Conservation (phyloP, 2,888 invertebrate genomes). For the Diplazon laetatorius region DNA sequence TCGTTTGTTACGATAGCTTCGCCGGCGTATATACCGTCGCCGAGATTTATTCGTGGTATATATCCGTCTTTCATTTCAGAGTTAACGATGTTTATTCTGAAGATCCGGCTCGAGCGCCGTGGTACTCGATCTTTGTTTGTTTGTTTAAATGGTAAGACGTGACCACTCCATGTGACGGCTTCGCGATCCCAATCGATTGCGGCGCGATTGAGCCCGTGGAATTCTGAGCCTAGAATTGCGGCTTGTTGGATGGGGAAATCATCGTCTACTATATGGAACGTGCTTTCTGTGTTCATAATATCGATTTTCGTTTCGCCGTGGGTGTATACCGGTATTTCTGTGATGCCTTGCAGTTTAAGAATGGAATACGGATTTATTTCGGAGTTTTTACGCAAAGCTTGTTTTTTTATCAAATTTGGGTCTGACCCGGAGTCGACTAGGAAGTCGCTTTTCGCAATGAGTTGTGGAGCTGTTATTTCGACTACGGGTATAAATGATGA, state of each 20-base stretch:
- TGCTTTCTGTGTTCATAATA: constrained; percentile 6
- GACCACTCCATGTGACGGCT: background rate
- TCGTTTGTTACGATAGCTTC: too few species aligned
- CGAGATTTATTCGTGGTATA: too few species aligned
- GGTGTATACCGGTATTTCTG: constrained; percentile 27
- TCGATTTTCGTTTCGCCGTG: constrained; percentile 8
- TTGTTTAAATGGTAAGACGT: background rate
- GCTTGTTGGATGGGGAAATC: background rate
- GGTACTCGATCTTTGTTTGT: background rate
- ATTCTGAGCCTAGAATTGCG: constrained; percentile 34
- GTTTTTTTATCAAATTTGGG: constrained; percentile 30
- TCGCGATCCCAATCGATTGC: constrained; percentile 14
- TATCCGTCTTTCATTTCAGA: background rate
- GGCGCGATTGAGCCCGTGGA: background rate
- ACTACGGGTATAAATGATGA: constrained; percentile 19
- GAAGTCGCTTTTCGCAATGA: constrained; percentile 15
- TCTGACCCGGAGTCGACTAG: constrained; percentile 43
- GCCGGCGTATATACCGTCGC: too few species aligned
- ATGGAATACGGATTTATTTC: constrained; percentile 11
- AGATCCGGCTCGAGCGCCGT: background rate
- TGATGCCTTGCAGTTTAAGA: constrained; percentile 29
- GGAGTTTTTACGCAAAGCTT: background rate
- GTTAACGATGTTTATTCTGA: constrained; percentile 19
- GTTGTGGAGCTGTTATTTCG: constrained; percentile 21
- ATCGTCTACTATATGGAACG: constrained; percentile 35